Conservation (phyloP, 2,113 vertebrate genomes). For the Dunckerocampus dactyliophorus region DNA sequence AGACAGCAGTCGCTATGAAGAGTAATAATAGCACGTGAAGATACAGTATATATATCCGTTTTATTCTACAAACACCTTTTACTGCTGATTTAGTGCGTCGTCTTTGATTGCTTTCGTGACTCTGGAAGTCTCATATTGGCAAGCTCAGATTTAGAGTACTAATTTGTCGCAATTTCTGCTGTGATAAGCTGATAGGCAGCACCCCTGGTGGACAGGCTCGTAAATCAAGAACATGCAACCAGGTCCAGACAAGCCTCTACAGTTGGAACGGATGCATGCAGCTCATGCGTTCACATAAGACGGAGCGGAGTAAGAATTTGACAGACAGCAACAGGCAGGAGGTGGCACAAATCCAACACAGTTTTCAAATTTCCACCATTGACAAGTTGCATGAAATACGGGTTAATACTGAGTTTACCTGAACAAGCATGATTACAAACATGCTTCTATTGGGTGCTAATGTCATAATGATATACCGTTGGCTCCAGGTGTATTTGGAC, state of each 20-base stretch:
- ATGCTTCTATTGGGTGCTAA: no score
- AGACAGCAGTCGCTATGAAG: neutral
- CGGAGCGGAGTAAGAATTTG: slow-evolving; percentile 52
- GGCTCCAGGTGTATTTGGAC: no score
- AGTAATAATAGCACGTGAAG: neutral
- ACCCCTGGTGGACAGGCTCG: slow-evolving; percentile 49
- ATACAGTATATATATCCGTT: no score
- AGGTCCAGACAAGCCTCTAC: slow-evolving; percentile 49
- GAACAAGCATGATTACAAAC: no score
- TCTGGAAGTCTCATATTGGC: neutral
- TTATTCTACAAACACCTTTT: no score
- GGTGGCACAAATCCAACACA: slow-evolving; percentile 43
- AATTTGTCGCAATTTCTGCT: slow-evolving; percentile 18
- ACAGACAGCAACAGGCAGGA: slow-evolving; percentile 53
- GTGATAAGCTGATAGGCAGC: slow-evolving; percentile 6
- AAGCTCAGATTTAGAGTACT: neutral
- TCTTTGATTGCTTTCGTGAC: no score
- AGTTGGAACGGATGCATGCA: slow-evolving; percentile 45
- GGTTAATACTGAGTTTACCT: no score
- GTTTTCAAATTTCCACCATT: slow-evolving; percentile 35
- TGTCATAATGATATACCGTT: no score
- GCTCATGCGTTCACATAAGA: slow-evolving; percentile 27
- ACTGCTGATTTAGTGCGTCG: no score
- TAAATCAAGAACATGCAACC: slow-evolving; percentile 48
- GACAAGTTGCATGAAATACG: slow-evolving; percentile 51